Evolutionary conservation across 2,113 vertebrate species (phyloP).

Genomic region (Mustela lutreola): DNA sequence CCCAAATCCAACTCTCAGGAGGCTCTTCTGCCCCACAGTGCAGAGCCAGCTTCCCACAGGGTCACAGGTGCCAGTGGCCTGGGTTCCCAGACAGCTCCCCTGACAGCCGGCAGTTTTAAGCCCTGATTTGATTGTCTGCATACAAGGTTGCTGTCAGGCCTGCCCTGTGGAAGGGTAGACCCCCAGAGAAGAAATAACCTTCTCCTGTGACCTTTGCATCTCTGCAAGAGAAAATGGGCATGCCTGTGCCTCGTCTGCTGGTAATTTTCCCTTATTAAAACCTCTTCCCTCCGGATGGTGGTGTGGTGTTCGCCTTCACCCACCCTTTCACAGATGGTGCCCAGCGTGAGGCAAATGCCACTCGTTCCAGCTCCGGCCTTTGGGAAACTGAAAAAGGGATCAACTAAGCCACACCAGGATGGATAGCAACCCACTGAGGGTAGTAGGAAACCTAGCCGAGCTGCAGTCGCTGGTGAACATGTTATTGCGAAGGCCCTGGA

Average conservation of each 20-base stretch:
- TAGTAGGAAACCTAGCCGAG: background rate
- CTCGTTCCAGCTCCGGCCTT: background rate
- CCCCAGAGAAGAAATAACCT: background rate
- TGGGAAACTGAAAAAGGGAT: constrained; percentile 8
- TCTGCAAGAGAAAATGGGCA: background rate
- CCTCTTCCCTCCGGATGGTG: background rate
- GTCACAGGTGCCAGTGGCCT: background rate
- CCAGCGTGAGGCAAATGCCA: background rate
- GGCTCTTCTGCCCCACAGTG: background rate
- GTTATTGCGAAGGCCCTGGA: background rate
- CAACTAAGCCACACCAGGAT: background rate
- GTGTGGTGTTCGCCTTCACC: background rate
- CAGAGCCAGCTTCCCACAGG: background rate
- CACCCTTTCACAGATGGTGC: background rate
- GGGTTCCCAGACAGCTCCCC: background rate
- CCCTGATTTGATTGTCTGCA: background rate
- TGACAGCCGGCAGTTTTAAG: background rate
- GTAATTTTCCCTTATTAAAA: background rate
- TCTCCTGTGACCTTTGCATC: background rate
- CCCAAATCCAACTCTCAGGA: background rate
- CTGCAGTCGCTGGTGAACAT: background rate
- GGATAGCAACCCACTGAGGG: background rate
- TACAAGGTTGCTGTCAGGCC: background rate
- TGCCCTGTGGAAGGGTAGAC: background rate
- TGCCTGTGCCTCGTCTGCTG: background rate